These are phyloP conservation scores for Ellobius talpinus DNA, from an alignment of 2,113 vertebrate species.

Conservation along the genomic window DNA sequence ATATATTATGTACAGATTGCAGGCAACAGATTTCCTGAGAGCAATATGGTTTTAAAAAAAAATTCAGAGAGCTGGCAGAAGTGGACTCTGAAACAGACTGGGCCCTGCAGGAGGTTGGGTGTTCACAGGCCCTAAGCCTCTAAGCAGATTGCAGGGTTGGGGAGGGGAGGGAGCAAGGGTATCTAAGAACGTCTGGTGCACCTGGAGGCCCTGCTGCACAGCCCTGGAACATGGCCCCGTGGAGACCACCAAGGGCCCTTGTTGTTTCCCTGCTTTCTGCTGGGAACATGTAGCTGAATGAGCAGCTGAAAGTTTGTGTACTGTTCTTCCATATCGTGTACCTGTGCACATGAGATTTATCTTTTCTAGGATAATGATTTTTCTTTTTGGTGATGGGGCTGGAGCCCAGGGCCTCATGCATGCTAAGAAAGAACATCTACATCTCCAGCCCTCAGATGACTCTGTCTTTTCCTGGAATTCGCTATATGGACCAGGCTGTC, in stretches of 20 bases:
- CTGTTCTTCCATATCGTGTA: not conserved
- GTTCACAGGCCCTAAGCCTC: conserved; percentile 57
- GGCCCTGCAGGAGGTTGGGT: not conserved
- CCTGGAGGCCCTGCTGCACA: not conserved
- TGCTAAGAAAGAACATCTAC: not conserved
- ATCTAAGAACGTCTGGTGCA: not conserved
- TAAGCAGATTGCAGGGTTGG: conserved; percentile 41
- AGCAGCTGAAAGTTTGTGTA: not conserved
- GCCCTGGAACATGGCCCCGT: not conserved
- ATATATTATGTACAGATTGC: conserved; percentile 56
- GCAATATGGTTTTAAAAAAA: conserved; percentile 38
- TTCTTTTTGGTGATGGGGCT: not conserved
- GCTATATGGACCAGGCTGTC: not conserved
- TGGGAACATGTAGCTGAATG: not conserved
- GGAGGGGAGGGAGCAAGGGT: not conserved
- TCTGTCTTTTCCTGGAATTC: not conserved
- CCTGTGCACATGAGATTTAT: not conserved
- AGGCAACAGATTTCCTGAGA: conserved; percentile 64
- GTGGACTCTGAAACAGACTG: conserved; percentile 39
- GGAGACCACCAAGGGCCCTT: not conserved
- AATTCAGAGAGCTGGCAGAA: conserved; percentile 51
- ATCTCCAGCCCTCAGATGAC: not conserved
- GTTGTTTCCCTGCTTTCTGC: not conserved
- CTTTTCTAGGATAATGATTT: not conserved
- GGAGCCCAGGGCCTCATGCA: not conserved